Base-by-base conservation (phyloP, 2,888 invertebrate genomes). In the Spisula subtruncata region DNA sequence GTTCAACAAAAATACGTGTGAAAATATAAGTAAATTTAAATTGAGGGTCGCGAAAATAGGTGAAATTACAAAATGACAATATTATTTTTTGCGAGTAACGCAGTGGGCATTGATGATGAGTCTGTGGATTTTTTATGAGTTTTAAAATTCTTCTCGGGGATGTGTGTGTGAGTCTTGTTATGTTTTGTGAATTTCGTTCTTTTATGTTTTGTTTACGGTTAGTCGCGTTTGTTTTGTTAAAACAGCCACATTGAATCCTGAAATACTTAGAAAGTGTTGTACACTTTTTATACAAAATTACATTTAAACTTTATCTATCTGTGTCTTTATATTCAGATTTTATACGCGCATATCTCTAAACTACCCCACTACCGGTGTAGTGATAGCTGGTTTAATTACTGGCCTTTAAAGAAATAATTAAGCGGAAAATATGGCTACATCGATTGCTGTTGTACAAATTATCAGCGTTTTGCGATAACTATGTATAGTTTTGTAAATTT, bases 51-150 rank as follows among this genome's bases (percentile, higher is more conserved):
- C 75, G 75, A 75, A 75, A 75, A 75, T 18, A 29, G 32, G 25
- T 75, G 14, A 75, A 20, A 25, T 60, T 60, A n/a, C 75, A n/a
- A 51, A n/a, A 25, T 29, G 35, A 79, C 12, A 41, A 41, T 5
- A 41, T 5, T 48, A 29, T 81, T n/a, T 81, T 81, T 48, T 25
- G 81, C 25, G 14, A 51, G 29, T 54, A 25, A 10, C 25, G 8
- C 4, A 46, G 14, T 81, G 60, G 46, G 66, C 83, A 41, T 83
- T 83, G 83, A 83, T 83, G 83, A 66, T 66, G 66, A 66, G 16
- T 16, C 75, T 75, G 75, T 75, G 75, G 2, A 25, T 75, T 71
- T 71, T 32, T 16, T 14, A 2, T 41, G 41, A 2, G 18, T 32
- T 18, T 2, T n/a, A 75, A 35, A 71, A 14, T 71, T 71, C 20